Percentiles rank a stretch among this genome's conserved stretches.
phyloP scores from a whole-genome alignment of 1,140 invertebrate genomes.

The Proales similis region DNA sequence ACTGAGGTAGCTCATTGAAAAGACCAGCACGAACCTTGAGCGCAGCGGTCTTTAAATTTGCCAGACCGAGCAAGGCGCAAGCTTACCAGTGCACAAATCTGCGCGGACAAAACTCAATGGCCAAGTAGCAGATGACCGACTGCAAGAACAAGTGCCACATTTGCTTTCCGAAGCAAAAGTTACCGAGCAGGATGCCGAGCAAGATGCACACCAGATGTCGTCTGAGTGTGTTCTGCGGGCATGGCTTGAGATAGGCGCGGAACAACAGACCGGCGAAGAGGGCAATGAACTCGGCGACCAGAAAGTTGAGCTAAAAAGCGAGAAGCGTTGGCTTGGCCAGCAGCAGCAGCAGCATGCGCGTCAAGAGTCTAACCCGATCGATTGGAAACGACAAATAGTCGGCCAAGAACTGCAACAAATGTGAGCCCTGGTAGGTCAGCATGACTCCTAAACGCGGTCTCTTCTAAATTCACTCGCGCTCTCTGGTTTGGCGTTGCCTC shows the following conservation, averaged over 20 bases:
- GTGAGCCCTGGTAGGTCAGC: conserved; percentile 21
- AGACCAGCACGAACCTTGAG: conserved; percentile 44
- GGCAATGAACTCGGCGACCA: conserved; percentile 18
- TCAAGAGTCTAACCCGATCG: conserved; percentile 35
- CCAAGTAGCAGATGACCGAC: conserved; percentile 42
- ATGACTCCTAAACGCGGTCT: too few species aligned
- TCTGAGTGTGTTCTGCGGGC: conserved; percentile 12
- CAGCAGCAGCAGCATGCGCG: too few species aligned
- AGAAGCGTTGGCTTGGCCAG: neutral
- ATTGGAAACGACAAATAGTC: conserved; percentile 5
- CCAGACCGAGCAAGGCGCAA: neutral
- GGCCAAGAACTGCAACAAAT: conserved; percentile 27
- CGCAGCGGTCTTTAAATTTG: conserved; percentile 11
- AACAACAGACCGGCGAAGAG: conserved; percentile 6
- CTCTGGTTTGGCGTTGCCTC: too few species aligned
- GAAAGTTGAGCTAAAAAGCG: conserved; percentile 30
- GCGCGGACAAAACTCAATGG: conserved; percentile 41
- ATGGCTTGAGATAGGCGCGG: conserved; percentile 22
- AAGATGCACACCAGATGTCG: conserved; percentile 10
- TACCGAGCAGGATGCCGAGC: conserved; percentile 17
- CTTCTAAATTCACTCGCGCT: too few species aligned
- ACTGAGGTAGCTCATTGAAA: conserved; percentile 70
- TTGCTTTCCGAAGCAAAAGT: conserved; percentile 40
- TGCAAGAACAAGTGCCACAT: conserved; percentile 45
- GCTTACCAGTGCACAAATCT: conserved; percentile 12